Conservation (phyloP, 2,797 vertebrate species). For the Diceros bicornis region DNA sequence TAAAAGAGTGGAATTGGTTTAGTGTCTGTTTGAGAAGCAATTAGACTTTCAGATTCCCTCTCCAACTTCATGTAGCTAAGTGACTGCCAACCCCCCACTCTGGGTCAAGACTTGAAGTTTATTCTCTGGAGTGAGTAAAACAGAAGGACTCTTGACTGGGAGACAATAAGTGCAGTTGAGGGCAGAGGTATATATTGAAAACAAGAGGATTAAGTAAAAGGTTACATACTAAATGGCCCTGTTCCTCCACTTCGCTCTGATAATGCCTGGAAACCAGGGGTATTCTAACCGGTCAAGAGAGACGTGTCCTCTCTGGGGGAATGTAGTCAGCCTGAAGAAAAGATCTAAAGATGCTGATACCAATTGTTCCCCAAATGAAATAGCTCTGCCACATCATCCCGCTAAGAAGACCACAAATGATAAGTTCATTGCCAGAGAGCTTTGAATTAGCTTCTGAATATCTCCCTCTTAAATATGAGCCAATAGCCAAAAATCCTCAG, state of each 20-base stretch:
- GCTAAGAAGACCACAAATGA: not conserved
- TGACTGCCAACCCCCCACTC: not conserved
- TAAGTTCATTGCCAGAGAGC: not conserved
- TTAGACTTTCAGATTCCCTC: not conserved
- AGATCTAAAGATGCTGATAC: not conserved
- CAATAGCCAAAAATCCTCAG: not conserved
- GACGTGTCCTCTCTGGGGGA: not conserved
- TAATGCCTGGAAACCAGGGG: not conserved
- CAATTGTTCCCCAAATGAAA: not conserved
- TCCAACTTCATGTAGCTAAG: not conserved
- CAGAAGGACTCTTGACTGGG: not conserved
- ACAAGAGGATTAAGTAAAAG: not conserved
- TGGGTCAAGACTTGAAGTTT: not conserved
- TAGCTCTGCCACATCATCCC: not conserved
- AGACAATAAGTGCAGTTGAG: not conserved
- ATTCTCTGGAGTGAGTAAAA: not conserved
- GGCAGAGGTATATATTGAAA: not conserved
- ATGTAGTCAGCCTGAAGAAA: not conserved
- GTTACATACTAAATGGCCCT: not conserved
- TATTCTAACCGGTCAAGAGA: not conserved
- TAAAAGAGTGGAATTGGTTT: not conserved
- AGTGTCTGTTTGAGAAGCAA: not conserved
- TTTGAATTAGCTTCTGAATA: not conserved
- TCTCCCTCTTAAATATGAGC: not conserved
- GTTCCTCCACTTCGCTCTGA: not conserved